These are phyloP conservation scores for Mesembrinibis cayennensis DNA, from an alignment of 2,113 vertebrate genomes.

Conservation along the genomic window DNA sequence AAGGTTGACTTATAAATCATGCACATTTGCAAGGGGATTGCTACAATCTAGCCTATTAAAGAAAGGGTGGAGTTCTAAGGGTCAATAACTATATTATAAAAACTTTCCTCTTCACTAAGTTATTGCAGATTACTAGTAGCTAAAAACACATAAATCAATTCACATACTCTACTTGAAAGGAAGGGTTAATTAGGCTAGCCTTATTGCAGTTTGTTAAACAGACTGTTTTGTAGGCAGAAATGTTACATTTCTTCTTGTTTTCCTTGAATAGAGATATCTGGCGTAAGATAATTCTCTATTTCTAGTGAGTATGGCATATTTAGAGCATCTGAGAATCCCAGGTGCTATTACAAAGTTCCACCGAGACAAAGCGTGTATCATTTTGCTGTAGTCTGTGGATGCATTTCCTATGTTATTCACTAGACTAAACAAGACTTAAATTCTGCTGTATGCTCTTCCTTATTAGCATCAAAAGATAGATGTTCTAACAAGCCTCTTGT, in stretches of 20 bases:
- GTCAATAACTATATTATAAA: not conserved
- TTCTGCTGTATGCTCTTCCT: not conserved
- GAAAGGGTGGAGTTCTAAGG: not conserved
- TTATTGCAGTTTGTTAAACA: not conserved
- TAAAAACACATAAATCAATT: not conserved
- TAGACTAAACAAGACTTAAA: not conserved
- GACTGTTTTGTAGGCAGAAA: constrained; percentile 4
- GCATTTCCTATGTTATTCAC: not conserved
- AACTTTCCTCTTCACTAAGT: not conserved
- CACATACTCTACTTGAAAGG: not conserved
- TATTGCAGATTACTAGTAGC: not conserved
- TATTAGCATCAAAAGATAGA: not conserved
- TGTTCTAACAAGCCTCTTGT: not conserved
- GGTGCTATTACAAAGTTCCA: not conserved
- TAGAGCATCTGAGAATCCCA: not conserved
- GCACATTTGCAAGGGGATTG: not conserved
- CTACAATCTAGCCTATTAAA: not conserved
- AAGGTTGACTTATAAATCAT: not conserved
- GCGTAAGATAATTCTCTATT: not conserved
- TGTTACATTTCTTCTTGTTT: not conserved
- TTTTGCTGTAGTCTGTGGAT: not conserved
- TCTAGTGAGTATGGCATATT: not conserved
- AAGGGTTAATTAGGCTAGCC: constrained; percentile 9
- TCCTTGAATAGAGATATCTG: not conserved
- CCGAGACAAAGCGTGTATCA: not conserved